Evolutionary conservation across 2,797 vertebrate genomes (phyloP).

Genomic region (Chanos chanos): DNA sequence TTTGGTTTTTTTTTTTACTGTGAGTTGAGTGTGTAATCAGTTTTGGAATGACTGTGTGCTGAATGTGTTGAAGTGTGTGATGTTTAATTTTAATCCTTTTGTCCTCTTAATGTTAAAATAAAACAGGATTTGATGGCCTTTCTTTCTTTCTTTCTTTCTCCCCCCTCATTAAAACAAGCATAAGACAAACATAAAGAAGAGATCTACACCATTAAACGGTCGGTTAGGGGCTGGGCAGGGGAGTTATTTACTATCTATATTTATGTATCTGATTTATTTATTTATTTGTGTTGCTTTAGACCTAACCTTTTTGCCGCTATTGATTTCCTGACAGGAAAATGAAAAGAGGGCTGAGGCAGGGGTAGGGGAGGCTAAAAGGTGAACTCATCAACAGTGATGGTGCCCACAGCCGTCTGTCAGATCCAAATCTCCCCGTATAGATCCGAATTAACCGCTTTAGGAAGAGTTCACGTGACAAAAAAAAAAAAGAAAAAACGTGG

Average conservation of each 20-base stretch:
- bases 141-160: too few relatives aligned
- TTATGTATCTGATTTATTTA: background rate
- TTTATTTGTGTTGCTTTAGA: background rate
- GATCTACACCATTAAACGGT: too few relatives aligned
- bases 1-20: constrained; percentile 33
- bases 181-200: too few relatives aligned
- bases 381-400: constrained; percentile 64
- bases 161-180: too few relatives aligned
- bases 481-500: too few relatives aligned
- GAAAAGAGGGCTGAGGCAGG: constrained; percentile 35
- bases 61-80: too few relatives aligned
- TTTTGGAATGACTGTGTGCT: too few relatives aligned
- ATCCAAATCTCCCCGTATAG: background rate
- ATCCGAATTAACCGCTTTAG: too few relatives aligned
- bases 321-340: constrained; percentile 59
- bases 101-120: too few relatives aligned
- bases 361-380: constrained; percentile 59
- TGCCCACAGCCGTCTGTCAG: constrained; percentile 23
- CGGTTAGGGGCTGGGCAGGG: background rate
- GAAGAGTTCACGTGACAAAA: too few relatives aligned
- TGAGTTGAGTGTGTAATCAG: background rate
- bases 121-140: too few relatives aligned
- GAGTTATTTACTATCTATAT: background rate
- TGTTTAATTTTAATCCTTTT: too few relatives aligned
- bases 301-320: constrained; percentile 44